phyloP scores from a whole-genome alignment of 2,888 invertebrate species.

The Ormyrus pomaceus region DNA sequence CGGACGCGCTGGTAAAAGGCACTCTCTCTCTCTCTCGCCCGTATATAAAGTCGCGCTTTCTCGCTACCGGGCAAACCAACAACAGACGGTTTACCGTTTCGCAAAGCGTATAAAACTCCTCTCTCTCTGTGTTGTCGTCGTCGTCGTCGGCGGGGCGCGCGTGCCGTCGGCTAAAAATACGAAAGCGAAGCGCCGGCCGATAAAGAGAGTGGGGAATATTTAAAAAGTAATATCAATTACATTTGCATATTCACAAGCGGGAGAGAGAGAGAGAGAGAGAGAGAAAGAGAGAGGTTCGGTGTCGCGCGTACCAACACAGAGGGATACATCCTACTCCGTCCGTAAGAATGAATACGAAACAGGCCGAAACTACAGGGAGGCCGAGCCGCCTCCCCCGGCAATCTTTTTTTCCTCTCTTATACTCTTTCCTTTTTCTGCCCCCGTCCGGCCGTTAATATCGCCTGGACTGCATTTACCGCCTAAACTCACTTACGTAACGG shows the following conservation, averaged over 20 bases:
- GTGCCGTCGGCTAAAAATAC: conserved; percentile 35
- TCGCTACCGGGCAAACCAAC: conserved; percentile 63
- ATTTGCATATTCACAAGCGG: conserved; percentile 71
- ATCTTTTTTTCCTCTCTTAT: conserved; percentile 54
- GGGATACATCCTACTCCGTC: conserved; percentile 19
- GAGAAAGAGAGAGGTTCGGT: conserved; percentile 11
- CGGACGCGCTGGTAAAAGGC: conserved; percentile 67
- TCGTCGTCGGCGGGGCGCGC: conserved; percentile 46
- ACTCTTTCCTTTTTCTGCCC: conserved; percentile 50
- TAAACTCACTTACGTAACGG: conserved; percentile 60
- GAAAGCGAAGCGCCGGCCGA: conserved; percentile 35
- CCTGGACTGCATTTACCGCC: conserved; percentile 58
- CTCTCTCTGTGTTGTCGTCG: neutral
- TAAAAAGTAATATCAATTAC: conserved; percentile 76
- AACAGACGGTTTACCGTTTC: conserved; percentile 69
- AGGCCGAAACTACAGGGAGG: conserved; percentile 12
- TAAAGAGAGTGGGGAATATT: conserved; percentile 72
- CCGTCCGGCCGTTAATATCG: conserved; percentile 61
- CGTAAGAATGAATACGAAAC: conserved; percentile 58
- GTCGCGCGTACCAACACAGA: conserved; percentile 14
- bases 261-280: conserved; percentile 16
- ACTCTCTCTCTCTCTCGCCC: conserved; percentile 68
- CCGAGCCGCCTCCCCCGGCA: conserved; percentile 10
- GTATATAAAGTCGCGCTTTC: neutral
- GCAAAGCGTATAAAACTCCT: conserved; percentile 55